These are phyloP conservation scores for Ametastegia equiseti DNA, from an alignment of 2,888 invertebrate species.

Conservation along the genomic window DNA sequence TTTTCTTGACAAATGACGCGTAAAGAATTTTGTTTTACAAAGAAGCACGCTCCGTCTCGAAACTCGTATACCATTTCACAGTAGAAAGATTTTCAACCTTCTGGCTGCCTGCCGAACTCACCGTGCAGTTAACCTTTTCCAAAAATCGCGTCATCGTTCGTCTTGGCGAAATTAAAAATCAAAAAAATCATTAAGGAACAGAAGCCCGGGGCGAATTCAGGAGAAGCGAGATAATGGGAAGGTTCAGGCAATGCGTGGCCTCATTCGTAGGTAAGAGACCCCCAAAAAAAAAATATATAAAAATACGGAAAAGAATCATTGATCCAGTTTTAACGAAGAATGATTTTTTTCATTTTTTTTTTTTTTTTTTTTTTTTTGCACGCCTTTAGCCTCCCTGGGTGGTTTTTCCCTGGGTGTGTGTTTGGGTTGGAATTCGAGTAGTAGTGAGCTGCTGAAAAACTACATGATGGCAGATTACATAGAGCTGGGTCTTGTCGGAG, in stretches of 20 bases:
- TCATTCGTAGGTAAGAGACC: slow-evolving; percentile 66
- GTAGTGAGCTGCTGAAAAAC: slow-evolving; percentile 60
- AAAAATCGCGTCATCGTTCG: no score
- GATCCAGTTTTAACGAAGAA: no score
- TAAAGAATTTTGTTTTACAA: slow-evolving; percentile 54
- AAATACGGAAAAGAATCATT: no score
- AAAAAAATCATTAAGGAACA: neutral
- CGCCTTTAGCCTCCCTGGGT: slow-evolving; percentile 65
- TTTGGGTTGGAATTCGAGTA: slow-evolving; percentile 70
- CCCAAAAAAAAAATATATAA: no score
- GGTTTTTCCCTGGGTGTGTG: slow-evolving; percentile 68
- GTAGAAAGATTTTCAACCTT: neutral
- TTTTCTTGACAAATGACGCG: slow-evolving; percentile 41
- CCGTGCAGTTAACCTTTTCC: slow-evolving; percentile 45
- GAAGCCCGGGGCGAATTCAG: neutral
- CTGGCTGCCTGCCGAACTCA: no score
- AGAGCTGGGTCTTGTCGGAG: slow-evolving; percentile 64
- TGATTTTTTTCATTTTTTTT: no score
- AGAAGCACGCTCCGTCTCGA: slow-evolving; percentile 23
- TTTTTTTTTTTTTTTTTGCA: neutral
- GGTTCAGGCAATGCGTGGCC: slow-evolving; percentile 67
- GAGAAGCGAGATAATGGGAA: slow-evolving; percentile 53
- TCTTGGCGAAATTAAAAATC: no score
- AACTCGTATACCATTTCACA: neutral
- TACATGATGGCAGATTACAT: slow-evolving; percentile 57